Percentiles rank a stretch among this genome's conserved stretches.
Conservation (phyloP, 2,113 vertebrate species). For the Pterocles orientalis region DNA sequence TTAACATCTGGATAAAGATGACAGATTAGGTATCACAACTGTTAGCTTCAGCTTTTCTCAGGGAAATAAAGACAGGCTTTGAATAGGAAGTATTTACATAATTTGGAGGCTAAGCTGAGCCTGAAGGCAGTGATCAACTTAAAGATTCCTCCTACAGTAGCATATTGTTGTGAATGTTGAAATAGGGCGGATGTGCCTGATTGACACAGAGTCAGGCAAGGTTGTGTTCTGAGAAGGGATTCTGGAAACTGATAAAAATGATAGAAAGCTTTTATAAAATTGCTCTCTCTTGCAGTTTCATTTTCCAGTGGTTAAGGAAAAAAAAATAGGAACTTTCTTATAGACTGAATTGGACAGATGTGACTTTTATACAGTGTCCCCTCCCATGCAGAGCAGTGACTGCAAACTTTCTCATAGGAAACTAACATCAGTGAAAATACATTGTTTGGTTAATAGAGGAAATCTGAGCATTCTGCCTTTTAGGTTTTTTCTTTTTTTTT, state of each 20-base stretch:
- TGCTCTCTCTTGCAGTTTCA: not conserved
- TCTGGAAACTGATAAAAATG: not conserved
- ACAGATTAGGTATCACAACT: constrained; percentile 15
- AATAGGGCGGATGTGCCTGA: not conserved
- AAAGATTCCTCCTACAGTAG: constrained; percentile 12
- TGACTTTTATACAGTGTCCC: not conserved
- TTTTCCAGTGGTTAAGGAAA: not conserved
- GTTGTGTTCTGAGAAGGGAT: not conserved
- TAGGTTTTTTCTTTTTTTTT: not conserved
- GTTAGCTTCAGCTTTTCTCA: constrained; percentile 28
- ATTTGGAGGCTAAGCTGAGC: constrained; percentile 39
- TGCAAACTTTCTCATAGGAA: constrained; percentile 49
- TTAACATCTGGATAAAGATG: not conserved
- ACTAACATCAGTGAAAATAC: not conserved
- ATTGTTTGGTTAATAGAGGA: constrained; percentile 12
- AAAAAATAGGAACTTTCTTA: not conserved
- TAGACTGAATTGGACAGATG: not conserved
- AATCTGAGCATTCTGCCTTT: not conserved
- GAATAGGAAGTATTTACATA: constrained; percentile 23
- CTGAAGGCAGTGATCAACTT: constrained; percentile 30
- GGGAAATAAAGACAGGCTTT: constrained; percentile 22
- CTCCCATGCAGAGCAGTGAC: not conserved
- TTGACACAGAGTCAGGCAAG: not conserved
- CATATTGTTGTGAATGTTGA: not conserved
- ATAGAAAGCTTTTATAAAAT: not conserved